These are phyloP conservation scores for Gymnarchus niloticus DNA, from an alignment of 2,113 vertebrate genomes.

Conservation along the genomic window DNA sequence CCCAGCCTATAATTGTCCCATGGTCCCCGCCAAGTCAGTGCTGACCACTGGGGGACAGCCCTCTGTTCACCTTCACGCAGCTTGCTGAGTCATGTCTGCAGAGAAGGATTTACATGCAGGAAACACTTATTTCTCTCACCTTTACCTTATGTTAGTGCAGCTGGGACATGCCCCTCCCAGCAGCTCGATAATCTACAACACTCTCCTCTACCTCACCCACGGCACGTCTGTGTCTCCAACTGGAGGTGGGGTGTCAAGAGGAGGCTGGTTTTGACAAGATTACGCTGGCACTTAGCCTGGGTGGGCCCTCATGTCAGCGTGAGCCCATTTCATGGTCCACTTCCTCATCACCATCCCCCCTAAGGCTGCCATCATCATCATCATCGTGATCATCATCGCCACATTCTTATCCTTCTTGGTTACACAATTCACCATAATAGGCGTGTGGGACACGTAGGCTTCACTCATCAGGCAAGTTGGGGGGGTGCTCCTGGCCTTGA, in stretches of 20 bases:
- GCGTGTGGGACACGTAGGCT: not conserved
- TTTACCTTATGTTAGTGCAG: not conserved
- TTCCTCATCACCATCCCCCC: conserved; percentile 45
- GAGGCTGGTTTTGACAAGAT: conserved; percentile 57
- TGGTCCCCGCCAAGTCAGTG: conserved; percentile 48
- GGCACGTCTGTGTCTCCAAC: conserved; percentile 26
- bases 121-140: not conserved
- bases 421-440: not conserved
- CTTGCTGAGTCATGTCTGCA: not conserved
- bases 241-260: conserved; percentile 41
- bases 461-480: not conserved
- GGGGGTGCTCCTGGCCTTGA: not conserved
- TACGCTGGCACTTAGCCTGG: conserved; percentile 51
- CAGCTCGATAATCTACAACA: not conserved
- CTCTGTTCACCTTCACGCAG: conserved; percentile 1
- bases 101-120: not conserved
- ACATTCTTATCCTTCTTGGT: conserved; percentile 12
- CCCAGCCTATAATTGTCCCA: conserved; percentile 57
- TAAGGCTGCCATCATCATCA: conserved; percentile 41
- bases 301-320: no score
- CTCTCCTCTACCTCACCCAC: conserved; percentile 16
- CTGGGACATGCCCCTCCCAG: not conserved
- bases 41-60: not conserved
- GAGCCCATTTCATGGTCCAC: conserved; percentile 43
- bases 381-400: conserved; percentile 40